phyloP scores from a whole-genome alignment of 2,113 vertebrate species.

The Megaceryle torquata region DNA sequence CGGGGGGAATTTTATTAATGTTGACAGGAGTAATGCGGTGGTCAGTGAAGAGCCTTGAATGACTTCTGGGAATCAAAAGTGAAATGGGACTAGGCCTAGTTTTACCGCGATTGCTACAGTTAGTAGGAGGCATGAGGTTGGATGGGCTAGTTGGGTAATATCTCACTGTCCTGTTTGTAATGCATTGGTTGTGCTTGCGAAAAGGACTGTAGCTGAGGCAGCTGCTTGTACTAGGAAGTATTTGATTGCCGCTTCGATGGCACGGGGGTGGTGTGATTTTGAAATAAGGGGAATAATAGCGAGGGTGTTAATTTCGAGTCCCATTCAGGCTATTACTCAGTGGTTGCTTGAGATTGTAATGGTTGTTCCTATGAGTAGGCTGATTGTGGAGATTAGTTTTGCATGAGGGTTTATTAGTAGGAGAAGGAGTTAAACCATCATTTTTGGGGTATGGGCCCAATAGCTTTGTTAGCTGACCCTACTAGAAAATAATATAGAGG shows the following conservation, averaged over 20 bases:
- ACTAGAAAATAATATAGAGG: too few relatives aligned
- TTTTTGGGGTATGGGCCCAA: too few relatives aligned
- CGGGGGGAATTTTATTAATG: too few relatives aligned
- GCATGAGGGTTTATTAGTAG: too few relatives aligned
- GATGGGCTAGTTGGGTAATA: background rate
- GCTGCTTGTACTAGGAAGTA: background rate
- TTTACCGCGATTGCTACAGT: background rate
- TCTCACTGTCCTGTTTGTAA: background rate
- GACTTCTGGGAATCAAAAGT: background rate
- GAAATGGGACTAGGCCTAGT: background rate
- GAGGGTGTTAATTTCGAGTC: background rate
- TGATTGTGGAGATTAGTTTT: background rate
- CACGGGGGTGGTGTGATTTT: background rate
- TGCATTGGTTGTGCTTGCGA: background rate
- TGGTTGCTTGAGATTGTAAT: background rate
- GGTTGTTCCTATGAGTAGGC: background rate
- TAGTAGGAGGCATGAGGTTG: background rate
- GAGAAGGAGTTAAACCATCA: too few relatives aligned
- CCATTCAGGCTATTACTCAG: background rate
- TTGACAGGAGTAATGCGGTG: background rate
- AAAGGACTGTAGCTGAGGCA: background rate
- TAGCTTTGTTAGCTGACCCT: too few relatives aligned
- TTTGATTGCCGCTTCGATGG: background rate
- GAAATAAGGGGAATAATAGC: background rate
- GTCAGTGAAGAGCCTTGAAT: background rate